These are phyloP conservation scores for Lophochroa leadbeateri DNA, from an alignment of 2,113 vertebrate genomes.

Conservation along the genomic window DNA sequence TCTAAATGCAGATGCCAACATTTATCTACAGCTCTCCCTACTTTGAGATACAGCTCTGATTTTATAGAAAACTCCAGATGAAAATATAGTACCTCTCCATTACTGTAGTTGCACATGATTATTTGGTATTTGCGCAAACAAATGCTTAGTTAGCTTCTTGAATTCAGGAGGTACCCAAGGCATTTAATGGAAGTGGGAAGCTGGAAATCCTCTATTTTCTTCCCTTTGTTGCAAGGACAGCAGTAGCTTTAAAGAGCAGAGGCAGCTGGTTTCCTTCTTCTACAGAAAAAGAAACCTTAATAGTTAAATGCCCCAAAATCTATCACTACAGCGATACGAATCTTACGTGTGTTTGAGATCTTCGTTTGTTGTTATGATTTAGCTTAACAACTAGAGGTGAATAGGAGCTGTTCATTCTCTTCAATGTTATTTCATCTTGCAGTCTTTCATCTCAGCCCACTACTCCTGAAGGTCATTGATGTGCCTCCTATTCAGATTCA, in stretches of 20 bases:
- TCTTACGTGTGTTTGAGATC: background rate
- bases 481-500: background rate
- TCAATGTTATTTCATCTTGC: background rate
- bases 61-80: background rate
- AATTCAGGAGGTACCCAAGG: background rate
- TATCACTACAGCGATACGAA: background rate
- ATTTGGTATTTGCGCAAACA: background rate
- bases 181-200: background rate
- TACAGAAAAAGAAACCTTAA: background rate
- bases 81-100: fast-evolving
- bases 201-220: background rate
- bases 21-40: background rate
- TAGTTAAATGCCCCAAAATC: background rate
- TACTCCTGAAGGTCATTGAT: background rate
- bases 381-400: background rate
- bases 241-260: background rate
- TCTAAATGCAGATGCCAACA: background rate
- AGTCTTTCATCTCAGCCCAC: background rate
- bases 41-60: background rate
- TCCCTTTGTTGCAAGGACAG: background rate
- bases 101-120: background rate
- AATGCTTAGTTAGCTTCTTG: background rate
- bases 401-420: background rate
- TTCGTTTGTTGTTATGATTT: background rate
- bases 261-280: background rate